Base-by-base conservation (phyloP, 2,797 vertebrate species). In the Cyclopterus lumpus region DNA sequence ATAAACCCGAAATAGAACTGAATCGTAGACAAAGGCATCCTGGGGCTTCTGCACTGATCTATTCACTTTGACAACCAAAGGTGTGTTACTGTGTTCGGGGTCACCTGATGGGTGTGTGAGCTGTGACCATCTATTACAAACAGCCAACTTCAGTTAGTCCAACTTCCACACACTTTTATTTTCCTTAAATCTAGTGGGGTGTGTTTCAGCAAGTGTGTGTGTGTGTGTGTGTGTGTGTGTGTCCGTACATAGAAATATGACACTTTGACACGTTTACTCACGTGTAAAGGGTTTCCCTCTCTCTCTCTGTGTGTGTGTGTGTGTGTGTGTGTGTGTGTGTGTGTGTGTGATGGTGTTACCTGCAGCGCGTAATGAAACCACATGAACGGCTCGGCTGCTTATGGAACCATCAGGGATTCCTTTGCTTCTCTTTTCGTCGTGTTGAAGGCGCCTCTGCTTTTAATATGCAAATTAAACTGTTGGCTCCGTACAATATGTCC, bases 401-500 rank as follows among this genome's bases (percentile, higher is more conserved):
- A 67, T 20, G 46, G 48, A 55, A 22, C 64, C 42, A 36, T 55
- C 20, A 58, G 2, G 57, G 34, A 20, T 1, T 20, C 8, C 34
- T 49, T 4, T 22, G 49, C n/a, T 46, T 36, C 28, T 20, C 62
- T 32, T 36, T 36, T 36, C 32, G 6, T 44, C 26, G 14, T 8
- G 14, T 62, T 34, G n/a, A 61, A 42, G 42, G 28, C 28, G 10
- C 71, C 55, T 64, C 36, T 12, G 62, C 8, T 62, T 73, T 75
- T 58, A 67, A 51, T 78, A 65, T 71, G 20, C 40, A n/a, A 76
- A 81, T 85, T 81, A 83, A 60, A 61, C n/a, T 79, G 75, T 81
- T 78, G 72, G 36, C n/a, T n/a, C n/a, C n/a, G n/a, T n/a, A n/a
- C n/a, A n/a, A 32, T 32, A 32, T 30, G 76, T 67, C 28, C 36